Conservation (phyloP, 2,888 invertebrate genomes). For the Allophyes oxyacanthae region DNA sequence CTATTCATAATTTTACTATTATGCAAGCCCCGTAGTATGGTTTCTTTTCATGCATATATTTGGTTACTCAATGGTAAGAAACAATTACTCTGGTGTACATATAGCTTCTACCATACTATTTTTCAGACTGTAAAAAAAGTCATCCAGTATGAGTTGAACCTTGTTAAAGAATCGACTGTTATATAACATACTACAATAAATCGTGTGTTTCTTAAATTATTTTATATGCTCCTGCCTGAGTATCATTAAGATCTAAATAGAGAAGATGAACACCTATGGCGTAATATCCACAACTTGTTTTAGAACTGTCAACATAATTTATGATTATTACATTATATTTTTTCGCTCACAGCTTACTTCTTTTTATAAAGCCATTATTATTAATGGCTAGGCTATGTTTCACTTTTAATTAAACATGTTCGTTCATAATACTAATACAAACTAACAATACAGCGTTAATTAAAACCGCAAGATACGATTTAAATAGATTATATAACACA, state of each 20-base stretch:
- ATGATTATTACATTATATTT: slow-evolving; percentile 51
- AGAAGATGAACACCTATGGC: slow-evolving; percentile 9
- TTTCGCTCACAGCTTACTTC: slow-evolving; percentile 22
- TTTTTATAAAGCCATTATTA: slow-evolving; percentile 51
- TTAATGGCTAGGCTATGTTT: slow-evolving; percentile 46
- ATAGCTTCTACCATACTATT: too few relatives aligned
- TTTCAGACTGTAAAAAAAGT: too few relatives aligned
- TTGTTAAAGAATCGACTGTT: too few relatives aligned
- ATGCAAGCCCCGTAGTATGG: too few relatives aligned
- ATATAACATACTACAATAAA: too few relatives aligned
- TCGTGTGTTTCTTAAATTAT: neutral
- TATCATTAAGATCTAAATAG: slow-evolving; percentile 21
- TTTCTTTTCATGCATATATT: too few relatives aligned
- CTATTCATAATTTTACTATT: too few relatives aligned
- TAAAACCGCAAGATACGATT: slow-evolving; percentile 33
- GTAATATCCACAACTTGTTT: slow-evolving; percentile 16
- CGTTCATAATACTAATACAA: slow-evolving; percentile 27
- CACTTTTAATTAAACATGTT: slow-evolving; percentile 39
- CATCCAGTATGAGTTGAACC: too few relatives aligned
- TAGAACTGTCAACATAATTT: slow-evolving; percentile 48
- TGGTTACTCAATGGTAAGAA: too few relatives aligned
- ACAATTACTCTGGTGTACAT: too few relatives aligned
- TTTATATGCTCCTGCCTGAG: slow-evolving; percentile 1
- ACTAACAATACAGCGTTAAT: slow-evolving; percentile 39
- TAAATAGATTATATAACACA: slow-evolving; percentile 9